These are phyloP conservation scores for Tetragonula carbonaria DNA, from an alignment of 2,888 invertebrate genomes.

Conservation along the genomic window DNA sequence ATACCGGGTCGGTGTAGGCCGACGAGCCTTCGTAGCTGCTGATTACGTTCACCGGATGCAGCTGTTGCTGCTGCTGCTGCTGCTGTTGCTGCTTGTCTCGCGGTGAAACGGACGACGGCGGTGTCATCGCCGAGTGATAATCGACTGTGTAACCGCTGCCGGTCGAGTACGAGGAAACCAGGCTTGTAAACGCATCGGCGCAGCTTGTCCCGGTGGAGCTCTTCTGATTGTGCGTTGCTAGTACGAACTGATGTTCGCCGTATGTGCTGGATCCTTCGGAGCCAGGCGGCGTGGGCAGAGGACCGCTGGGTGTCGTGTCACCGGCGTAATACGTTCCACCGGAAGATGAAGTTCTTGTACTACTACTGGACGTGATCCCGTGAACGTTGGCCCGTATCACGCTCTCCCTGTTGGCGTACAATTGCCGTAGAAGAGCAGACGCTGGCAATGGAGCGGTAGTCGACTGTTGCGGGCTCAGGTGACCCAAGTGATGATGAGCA, in stretches of 20 bases:
- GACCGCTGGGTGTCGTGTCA: slow-evolving; percentile 87
- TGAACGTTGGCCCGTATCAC: slow-evolving; percentile 95
- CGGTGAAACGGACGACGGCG: slow-evolving; percentile 98
- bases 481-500: slow-evolving; percentile 88
- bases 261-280: slow-evolving; percentile 92
- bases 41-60: slow-evolving; percentile 85
- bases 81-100: slow-evolving; percentile 91
- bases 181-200: slow-evolving; percentile 86
- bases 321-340: slow-evolving; percentile 79
- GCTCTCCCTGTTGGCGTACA: slow-evolving; percentile 95
- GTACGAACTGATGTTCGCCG: slow-evolving; percentile 87
- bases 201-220: slow-evolving; percentile 55
- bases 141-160: slow-evolving; percentile 88
- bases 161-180: slow-evolving; percentile 86
- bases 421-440: slow-evolving; percentile 93
- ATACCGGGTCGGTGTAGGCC: slow-evolving; percentile 84
- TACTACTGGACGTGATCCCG: slow-evolving; percentile 85
- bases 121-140: slow-evolving; percentile 97
- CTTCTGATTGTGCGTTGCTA: slow-evolving; percentile 82
- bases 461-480: slow-evolving; percentile 86
- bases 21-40: slow-evolving; percentile 87
- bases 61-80: slow-evolving; percentile 86
- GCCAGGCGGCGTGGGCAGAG: slow-evolving; percentile 95
- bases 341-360: slow-evolving; percentile 79
- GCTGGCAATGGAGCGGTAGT: slow-evolving; percentile 90